A percentile compares a stretch with the other conserved stretches of the same genome.
phyloP scores from a whole-genome alignment of 2,113 vertebrate species.

The Nycticryphes semicollaris region DNA sequence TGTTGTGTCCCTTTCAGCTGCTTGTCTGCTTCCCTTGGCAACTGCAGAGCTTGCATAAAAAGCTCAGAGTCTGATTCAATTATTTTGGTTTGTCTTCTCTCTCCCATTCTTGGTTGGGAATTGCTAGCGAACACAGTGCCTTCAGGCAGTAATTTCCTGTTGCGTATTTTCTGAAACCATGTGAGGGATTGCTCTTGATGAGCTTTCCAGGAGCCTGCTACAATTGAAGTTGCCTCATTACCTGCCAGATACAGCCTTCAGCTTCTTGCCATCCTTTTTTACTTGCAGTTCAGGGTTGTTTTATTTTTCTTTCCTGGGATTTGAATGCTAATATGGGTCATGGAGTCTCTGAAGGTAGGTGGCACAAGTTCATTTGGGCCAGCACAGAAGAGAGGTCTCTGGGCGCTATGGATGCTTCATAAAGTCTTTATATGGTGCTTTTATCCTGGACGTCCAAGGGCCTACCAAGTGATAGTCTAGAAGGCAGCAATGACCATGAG shows the following conservation, averaged over 20 bases:
- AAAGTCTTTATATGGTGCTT: background rate
- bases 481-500: rapidly evolving
- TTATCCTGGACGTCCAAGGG: background rate
- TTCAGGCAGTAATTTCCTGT: slow-evolving; percentile 58
- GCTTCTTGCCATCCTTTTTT: slow-evolving; percentile 5
- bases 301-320: background rate
- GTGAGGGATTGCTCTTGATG: slow-evolving; percentile 37
- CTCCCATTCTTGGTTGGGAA: slow-evolving; percentile 5
- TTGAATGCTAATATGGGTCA: background rate
- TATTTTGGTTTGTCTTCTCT: slow-evolving; percentile 27
- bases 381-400: background rate
- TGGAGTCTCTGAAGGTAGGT: background rate
- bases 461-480: background rate
- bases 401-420: background rate
- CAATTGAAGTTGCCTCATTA: slow-evolving; percentile 48
- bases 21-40: background rate
- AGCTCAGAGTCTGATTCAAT: slow-evolving; percentile 17
- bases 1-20: background rate
- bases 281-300: background rate
- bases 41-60: background rate
- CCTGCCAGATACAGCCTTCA: slow-evolving; percentile 12
- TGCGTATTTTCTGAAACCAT: slow-evolving; percentile 56
- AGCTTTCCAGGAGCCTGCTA: slow-evolving; percentile 38
- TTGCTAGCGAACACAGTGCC: slow-evolving; percentile 33
- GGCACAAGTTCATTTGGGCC: background rate